phyloP scores from a whole-genome alignment of 2,113 vertebrate genomes.

The Mirza zaza region DNA sequence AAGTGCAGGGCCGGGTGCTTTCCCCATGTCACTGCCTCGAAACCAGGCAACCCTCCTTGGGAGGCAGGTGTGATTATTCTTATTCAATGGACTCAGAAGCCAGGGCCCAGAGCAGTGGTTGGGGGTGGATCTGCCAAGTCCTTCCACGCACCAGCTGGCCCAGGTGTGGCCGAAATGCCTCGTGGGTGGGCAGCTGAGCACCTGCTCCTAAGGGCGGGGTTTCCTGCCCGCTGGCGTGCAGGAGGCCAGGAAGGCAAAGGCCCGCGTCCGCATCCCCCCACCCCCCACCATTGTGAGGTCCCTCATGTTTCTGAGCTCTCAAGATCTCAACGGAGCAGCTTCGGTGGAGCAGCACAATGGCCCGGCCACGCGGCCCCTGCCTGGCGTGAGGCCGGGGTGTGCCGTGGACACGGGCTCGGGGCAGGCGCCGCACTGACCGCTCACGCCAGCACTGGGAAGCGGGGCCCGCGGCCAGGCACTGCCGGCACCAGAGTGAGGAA shows the following conservation, averaged over 20 bases:
- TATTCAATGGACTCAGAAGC: no score
- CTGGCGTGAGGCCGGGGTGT: background rate
- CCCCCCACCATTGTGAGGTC: no score
- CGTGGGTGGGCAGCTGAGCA: background rate
- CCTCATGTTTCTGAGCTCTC: background rate
- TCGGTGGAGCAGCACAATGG: background rate
- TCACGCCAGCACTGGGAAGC: rapidly evolving
- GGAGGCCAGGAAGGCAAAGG: background rate
- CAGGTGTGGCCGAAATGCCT: no score
- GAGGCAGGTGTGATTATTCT: no score
- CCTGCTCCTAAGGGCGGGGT: background rate
- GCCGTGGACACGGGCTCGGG: rapidly evolving
- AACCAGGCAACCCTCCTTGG: no score
- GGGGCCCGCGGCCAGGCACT: rapidly evolving
- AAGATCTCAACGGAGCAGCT: background rate
- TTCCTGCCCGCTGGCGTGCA: no score
- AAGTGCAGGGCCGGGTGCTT: rapidly evolving
- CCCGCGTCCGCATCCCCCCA: background rate
- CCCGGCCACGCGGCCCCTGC: background rate
- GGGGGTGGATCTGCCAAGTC: no score
- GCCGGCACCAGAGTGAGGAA: background rate
- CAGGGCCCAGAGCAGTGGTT: no score
- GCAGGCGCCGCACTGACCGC: rapidly evolving
- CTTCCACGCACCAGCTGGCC: no score
- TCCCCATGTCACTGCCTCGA: background rate